Evolutionary conservation across 2,888 invertebrate genomes (phyloP).

Genomic region (Anaspis maculata): DNA sequence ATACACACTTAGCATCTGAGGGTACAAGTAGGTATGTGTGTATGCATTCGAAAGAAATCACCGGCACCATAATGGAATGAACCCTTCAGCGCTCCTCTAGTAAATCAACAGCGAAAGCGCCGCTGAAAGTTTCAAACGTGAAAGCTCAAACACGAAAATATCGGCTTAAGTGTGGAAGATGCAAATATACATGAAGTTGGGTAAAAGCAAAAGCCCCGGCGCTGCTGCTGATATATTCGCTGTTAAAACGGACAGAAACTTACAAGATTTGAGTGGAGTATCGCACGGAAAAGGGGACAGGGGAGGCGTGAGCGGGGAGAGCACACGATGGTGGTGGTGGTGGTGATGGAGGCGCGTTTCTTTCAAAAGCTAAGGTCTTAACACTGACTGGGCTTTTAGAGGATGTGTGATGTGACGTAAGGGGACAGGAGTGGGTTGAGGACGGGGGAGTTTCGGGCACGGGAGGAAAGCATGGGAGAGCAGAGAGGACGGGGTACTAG

Average conservation of each 20-base stretch:
- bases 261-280: conserved; percentile 31
- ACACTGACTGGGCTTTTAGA: conserved; percentile 33
- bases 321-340: too few relatives aligned
- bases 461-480: conserved; percentile 20
- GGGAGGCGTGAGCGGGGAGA: conserved; percentile 4
- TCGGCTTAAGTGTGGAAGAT: conserved; percentile 28
- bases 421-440: too few relatives aligned
- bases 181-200: conserved; percentile 28
- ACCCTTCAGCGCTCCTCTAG: too few relatives aligned
- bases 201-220: background rate
- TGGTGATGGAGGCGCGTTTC: conserved; percentile 14
- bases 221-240: conserved; percentile 25
- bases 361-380: conserved; percentile 33
- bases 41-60: too few relatives aligned
- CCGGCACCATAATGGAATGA: too few relatives aligned
- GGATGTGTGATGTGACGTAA: conserved; percentile 29
- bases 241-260: conserved; percentile 33
- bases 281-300: conserved; percentile 4
- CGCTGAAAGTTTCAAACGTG: conserved; percentile 16
- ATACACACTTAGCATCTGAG: too few relatives aligned
- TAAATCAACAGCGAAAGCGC: conserved; percentile 15
- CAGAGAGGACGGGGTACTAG: conserved; percentile 15
- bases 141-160: conserved; percentile 28
- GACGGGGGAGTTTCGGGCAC: conserved; percentile 13
- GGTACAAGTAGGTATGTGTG: too few relatives aligned